Evolutionary conservation across 2,888 invertebrate genomes (phyloP), one percentile per base, ranked within the genome.

Genomic region (Ormyrus rosae): DNA sequence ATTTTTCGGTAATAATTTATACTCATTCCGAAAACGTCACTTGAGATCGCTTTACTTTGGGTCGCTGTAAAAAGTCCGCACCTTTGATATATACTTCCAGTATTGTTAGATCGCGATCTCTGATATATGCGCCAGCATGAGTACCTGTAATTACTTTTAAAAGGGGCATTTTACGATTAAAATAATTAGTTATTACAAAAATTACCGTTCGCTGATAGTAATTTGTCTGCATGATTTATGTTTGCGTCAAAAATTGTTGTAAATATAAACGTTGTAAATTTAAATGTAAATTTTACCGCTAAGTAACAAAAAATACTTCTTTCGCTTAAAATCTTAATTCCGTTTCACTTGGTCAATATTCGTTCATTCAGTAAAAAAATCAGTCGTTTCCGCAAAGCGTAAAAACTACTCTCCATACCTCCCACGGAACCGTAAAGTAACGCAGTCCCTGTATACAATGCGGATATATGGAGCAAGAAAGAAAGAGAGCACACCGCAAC

Each of bases 1-100:
- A 78, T 78, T 71, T 68, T 72, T 68, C 13, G 61, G 63, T n/a
- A 56, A 63, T 68, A 79, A 73, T 50, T 79, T 63, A 73, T 79
- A 68, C 58, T 71, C 9, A 48, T 70, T 71, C 58, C 48, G 13
- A 13, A 60, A 51, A 53, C 69, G 77, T 64, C 77, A 64, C 46
- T 77, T 50, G 34, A 64, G 56, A 61, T 63, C 60, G 55, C 45
- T 65, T 55, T 19, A 46, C 7, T 51, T 34, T 63, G 11, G 50
- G 58, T 64, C 45, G 50, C 60, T 34, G 34, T 45, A 11, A 64
- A 58, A 76, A 70, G 10, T 19, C n/a, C 13, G 13, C 10, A 53
- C 19, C 50, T 11, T 65, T 64, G 73, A 58, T 50, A 50, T 75
- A 61, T 67, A 75, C 45, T 67, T 61, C 34, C 50, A 65, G 58